These are phyloP conservation scores for Serinus canaria DNA, from an alignment of 2,113 vertebrate species.

Conservation along the genomic window DNA sequence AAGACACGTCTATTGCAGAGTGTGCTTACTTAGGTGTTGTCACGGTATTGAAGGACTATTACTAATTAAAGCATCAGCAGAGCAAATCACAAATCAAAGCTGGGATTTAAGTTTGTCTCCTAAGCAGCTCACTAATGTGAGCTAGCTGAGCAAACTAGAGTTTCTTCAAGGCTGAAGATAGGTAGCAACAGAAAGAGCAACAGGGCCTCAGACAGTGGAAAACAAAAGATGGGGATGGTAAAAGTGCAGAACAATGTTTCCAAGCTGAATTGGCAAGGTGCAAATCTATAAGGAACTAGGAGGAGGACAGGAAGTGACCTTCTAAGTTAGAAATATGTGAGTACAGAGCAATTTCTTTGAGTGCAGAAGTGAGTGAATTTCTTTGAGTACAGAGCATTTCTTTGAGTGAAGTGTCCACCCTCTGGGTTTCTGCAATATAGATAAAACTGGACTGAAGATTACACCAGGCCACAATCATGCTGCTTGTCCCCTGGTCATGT, in stretches of 20 bases:
- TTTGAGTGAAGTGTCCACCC: not conserved
- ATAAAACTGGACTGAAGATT: not conserved
- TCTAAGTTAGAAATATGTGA: not conserved
- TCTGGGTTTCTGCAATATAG: not conserved
- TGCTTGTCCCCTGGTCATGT: not conserved
- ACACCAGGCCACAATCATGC: not conserved
- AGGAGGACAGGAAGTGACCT: not conserved
- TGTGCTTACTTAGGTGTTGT: not conserved
- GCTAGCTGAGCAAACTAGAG: not conserved
- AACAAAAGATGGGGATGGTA: not conserved
- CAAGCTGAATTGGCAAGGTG: not conserved
- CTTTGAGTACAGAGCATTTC: not conserved
- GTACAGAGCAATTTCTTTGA: not conserved
- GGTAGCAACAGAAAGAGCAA: not conserved
- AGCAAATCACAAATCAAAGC: not conserved
- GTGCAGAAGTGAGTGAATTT: too few relatives aligned
- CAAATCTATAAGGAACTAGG: not conserved
- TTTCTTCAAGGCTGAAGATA: not conserved
- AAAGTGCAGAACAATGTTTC: not conserved
- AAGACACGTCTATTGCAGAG: not conserved
- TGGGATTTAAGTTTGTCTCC: not conserved
- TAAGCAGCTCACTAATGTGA: not conserved
- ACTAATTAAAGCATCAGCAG: not conserved
- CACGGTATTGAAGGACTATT: not conserved
- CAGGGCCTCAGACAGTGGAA: not conserved